Base-by-base conservation (phyloP, 2,113 vertebrate genomes). In the Typhlomys cinereus region DNA sequence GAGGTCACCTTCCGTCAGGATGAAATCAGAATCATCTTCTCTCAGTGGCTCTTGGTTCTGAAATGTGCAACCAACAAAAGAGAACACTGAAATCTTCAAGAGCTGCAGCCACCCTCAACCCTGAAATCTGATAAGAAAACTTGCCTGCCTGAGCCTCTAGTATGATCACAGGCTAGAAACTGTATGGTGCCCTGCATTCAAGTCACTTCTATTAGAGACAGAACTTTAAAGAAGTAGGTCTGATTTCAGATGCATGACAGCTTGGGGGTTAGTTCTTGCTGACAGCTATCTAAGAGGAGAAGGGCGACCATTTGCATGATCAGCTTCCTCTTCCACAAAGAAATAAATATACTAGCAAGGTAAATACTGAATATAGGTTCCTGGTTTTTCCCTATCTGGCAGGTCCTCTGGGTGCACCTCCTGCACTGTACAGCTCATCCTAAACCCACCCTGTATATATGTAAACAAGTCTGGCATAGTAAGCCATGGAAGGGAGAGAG, bases 41-140 rank as follows among this genome's bases (percentile, higher is more conserved):
- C 98, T 97, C 93, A 99, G 98, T 76, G 98, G 99, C 95, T 99
- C 99, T 50, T 99, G 98, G 97, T 99, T 99, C 99, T 99, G 97
- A 69, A 94, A 94, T 75, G 71, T 41, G 29, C 25, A 69, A 90
- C 25, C 70, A 81, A 48, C 44, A 79, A 85, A 92, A 76, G 54
- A 34, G 34, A 54, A 94, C 46, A 81, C 88, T 74, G 70, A 9
- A 27, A 86, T 64, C 79, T 84, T 39, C 34, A 67, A 34, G 50
- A 39, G 62, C 36, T 52, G 52, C 9, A 52, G 46, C 17, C 54
- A 71, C 74, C 44, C 61, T 36, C 78, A 76, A 85, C 41, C 59
- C 62, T 79, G 76, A 82, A 34, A 34, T 66, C 34, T 84, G 62
- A 39, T 54, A 79, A 88, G 82, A 84, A 92, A 91, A 52, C 12